phyloP scores from a whole-genome alignment of 2,888 invertebrate species.

The Agrenia bidenticulata region DNA sequence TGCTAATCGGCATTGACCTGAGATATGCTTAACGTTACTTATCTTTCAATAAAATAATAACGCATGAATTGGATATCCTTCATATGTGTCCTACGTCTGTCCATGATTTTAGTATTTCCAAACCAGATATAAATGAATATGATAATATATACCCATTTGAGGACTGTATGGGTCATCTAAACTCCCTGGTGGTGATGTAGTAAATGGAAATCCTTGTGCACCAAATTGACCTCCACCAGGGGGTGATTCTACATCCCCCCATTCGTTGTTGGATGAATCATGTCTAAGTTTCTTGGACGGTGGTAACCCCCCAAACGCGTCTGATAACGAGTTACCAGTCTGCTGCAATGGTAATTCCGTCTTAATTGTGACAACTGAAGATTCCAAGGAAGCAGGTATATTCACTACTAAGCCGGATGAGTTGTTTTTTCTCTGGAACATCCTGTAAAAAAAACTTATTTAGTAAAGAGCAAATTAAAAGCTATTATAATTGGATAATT shows the following conservation, averaged over 20 bases:
- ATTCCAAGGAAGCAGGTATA: constrained; percentile 40
- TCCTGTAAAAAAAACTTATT: constrained; percentile 29
- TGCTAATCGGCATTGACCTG: no score
- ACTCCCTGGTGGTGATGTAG: constrained; percentile 43
- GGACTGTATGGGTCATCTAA: constrained; percentile 49
- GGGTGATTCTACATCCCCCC: constrained; percentile 46
- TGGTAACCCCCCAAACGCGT: constrained; percentile 44
- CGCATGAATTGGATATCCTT: no score
- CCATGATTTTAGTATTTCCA: no score
- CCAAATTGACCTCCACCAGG: constrained; percentile 40
- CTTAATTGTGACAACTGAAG: constrained; percentile 47
- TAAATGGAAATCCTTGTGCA: constrained; percentile 47
- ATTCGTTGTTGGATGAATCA: constrained; percentile 48
- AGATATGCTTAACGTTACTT: no score
- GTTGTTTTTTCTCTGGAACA: constrained; percentile 47
- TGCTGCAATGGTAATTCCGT: constrained; percentile 37
- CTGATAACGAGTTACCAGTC: constrained; percentile 34
- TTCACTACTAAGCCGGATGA: constrained; percentile 42
- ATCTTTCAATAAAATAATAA: no score
- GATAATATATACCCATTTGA: constrained; percentile 36
- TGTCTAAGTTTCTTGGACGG: constrained; percentile 47
- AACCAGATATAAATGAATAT: no score
- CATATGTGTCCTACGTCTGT: no score
- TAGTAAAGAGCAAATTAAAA: no score
- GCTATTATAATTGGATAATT: no score